Evolutionary conservation across 2,797 vertebrate genomes (phyloP).

Genomic region (Botia kubotai): DNA sequence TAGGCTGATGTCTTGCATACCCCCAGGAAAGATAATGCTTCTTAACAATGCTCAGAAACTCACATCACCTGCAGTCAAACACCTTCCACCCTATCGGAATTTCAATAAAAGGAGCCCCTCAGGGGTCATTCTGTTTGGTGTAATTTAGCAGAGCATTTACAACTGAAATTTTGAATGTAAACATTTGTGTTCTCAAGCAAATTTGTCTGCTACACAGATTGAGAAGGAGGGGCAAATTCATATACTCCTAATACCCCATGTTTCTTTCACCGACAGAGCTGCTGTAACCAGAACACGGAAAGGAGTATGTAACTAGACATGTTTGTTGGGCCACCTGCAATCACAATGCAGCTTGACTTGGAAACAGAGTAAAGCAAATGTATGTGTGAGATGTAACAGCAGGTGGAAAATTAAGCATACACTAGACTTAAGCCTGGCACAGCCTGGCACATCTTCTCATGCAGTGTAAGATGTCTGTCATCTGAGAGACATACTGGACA

Average conservation of each 20-base stretch:
- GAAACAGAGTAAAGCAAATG: background rate
- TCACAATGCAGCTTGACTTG: background rate
- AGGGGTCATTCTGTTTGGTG: background rate
- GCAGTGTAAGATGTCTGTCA: background rate
- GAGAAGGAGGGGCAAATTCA: background rate
- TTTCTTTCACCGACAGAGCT: background rate
- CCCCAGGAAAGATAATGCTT: background rate
- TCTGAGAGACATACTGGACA: background rate
- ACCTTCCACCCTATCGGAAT: conserved; percentile 10
- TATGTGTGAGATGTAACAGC: background rate
- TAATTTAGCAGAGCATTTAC: background rate
- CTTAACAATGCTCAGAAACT: background rate
- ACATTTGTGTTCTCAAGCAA: background rate
- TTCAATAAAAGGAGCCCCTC: background rate
- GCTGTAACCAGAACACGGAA: background rate
- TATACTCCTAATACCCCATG: background rate
- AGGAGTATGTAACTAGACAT: background rate
- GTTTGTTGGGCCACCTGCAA: background rate
- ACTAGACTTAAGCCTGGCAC: background rate
- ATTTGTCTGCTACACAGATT: background rate
- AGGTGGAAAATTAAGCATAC: conserved; percentile 11
- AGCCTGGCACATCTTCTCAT: background rate
- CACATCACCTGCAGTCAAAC: background rate
- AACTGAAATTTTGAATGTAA: background rate
- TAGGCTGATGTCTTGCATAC: background rate